Evolutionary conservation across 2,113 vertebrate genomes (phyloP), one percentile per base, ranked within the genome.

Genomic region (Tragelaphus scriptus): DNA sequence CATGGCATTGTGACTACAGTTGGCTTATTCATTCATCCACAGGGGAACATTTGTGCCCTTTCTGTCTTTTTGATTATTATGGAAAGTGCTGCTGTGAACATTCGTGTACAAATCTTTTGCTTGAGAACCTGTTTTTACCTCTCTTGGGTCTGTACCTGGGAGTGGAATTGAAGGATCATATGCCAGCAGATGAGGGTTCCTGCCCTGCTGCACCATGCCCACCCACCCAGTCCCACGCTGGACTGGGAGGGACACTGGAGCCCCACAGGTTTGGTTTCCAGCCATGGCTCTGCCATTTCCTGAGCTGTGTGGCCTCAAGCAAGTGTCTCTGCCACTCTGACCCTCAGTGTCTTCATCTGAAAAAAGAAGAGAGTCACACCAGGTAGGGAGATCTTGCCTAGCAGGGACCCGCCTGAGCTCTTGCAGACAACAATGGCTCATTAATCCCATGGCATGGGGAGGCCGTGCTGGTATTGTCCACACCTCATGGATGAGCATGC

Each of bases 201-300:
- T 0, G 0, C 14, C 25, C 36, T 3, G 32, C 30, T 1, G 2
- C 6, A 0, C n/a, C 21, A 0, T 77, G 32, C 12, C 59, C 15
- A 8, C 8, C n/a, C 80, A 12, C 6, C n/a, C 80, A 5, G 0
- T 15, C 77, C 84, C 28, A 7, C 1, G 0, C 0, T 4, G 17
- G 30, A 40, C 28, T 2, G 1, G 15, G 61, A 30, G 49, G 25
- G 61, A 53, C 59, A 59, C 47, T 32, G n/a, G 63, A 53, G 59
- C 11, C 23, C 58, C 68, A 44, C 4, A 11, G 26, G 4, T n/a
- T 30, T 2, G 32, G 51, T 28, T 16, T 36, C 36, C 15, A 2
- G 2, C 71, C 86, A 53, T 2, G 11, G 26, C 49, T 32, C 49
- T 40, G 36, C 28, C 17, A 1, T 81, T 23, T 55, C 44, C 58